phyloP scores from a whole-genome alignment of 1,140 invertebrate species.

The Macrotrachela quadricornifera region DNA sequence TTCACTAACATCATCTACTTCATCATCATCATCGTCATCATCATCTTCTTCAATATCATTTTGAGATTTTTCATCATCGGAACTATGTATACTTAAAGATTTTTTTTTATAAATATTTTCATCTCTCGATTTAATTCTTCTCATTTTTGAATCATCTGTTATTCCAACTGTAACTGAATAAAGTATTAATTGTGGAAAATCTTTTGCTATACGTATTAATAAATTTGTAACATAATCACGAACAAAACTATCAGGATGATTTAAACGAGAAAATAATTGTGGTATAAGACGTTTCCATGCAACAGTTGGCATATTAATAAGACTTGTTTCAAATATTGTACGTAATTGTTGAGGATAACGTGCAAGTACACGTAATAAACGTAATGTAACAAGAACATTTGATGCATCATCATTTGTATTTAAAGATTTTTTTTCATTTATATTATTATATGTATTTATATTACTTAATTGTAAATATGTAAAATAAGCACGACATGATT shows the following conservation, averaged over 20 bases:
- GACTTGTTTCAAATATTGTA: conserved; percentile 57
- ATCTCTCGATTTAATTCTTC: conserved; percentile 12
- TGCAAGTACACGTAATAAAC: conserved; percentile 62
- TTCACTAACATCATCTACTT: conserved; percentile 2
- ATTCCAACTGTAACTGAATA: conserved; percentile 72
- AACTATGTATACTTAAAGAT: background rate
- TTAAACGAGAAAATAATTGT: conserved; percentile 77
- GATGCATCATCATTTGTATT: no score
- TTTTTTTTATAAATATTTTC: conserved; percentile 14
- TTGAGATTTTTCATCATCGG: background rate
- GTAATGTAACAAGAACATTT: conserved; percentile 5
- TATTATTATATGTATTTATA: no score
- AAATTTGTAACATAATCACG: conserved; percentile 66
- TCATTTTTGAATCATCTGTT: background rate
- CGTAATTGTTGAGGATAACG: conserved; percentile 75
- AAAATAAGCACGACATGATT: no score
- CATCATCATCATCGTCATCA: conserved; percentile 19
- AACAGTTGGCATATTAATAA: conserved; percentile 61
- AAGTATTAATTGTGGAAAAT: conserved; percentile 67
- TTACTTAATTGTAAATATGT: no score
- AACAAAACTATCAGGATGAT: conserved; percentile 76
- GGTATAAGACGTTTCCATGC: conserved; percentile 91
- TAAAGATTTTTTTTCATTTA: no score
- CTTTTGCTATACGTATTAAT: conserved; percentile 62
- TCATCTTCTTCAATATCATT: conserved; percentile 8